A percentile compares a stretch with the other conserved stretches of the same genome.
Evolutionary conservation across 2,797 vertebrate genomes (phyloP).

Genomic region (Cacajao melanocephalus): DNA sequence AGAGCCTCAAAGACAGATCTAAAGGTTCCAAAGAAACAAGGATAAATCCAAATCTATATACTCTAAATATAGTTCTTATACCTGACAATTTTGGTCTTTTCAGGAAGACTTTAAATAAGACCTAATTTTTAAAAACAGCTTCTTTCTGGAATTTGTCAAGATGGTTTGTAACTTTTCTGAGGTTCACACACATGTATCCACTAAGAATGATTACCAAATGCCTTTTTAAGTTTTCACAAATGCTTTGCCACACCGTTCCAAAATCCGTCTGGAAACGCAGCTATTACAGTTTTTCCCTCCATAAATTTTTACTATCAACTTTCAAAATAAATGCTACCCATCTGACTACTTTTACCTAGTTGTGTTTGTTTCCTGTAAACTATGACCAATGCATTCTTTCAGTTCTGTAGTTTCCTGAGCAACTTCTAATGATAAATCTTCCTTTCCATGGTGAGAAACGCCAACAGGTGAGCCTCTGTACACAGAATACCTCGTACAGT

Average conservation of each 20-base stretch:
- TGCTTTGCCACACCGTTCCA: neutral
- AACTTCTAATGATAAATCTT: slow-evolving; percentile 21
- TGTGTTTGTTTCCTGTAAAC: neutral
- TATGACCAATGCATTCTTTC: neutral
- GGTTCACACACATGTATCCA: neutral
- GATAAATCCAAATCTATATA: neutral
- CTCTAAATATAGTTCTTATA: neutral
- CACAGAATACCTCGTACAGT: neutral
- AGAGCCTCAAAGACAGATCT: neutral
- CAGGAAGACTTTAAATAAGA: neutral
- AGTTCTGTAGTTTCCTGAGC: neutral
- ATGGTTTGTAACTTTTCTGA: neutral
- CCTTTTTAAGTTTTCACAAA: slow-evolving; percentile 1
- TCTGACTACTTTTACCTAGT: neutral
- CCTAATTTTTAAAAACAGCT: neutral
- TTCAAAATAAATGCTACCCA: neutral
- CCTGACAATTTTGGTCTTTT: neutral
- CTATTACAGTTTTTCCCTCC: neutral
- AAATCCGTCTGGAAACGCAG: neutral
- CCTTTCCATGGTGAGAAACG: neutral
- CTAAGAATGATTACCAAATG: neutral
- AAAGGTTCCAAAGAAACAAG: neutral
- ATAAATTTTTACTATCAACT: neutral
- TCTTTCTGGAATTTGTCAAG: neutral
- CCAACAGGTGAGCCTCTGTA: neutral